Evolutionary conservation across 2,888 invertebrate genomes (phyloP).

Genomic region (Reticulitermes lucifugus): DNA sequence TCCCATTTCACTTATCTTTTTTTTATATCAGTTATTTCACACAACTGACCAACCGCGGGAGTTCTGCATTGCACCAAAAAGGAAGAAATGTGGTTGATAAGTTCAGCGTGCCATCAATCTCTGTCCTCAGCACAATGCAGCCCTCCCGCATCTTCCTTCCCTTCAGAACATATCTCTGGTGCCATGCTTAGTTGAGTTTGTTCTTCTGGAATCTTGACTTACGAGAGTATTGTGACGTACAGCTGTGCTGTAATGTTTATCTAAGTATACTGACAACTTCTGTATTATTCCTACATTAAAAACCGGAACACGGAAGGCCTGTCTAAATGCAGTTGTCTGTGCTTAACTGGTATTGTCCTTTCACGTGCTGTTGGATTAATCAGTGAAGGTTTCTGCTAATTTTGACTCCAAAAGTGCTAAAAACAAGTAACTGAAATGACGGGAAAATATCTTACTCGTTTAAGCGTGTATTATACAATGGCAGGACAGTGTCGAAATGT

Average conservation of each 20-base stretch:
- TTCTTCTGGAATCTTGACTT: neutral
- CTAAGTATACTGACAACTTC: neutral
- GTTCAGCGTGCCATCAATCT: neutral
- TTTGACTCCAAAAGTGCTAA: too few species aligned
- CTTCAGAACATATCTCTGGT: neutral
- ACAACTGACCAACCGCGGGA: slow-evolving; percentile 12
- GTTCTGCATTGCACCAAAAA: slow-evolving; percentile 14
- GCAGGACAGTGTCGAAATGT: too few species aligned
- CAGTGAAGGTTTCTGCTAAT: too few species aligned
- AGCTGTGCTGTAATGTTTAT: neutral
- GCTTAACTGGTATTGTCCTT: too few species aligned
- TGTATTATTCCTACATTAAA: too few species aligned
- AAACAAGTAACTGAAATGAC: too few species aligned
- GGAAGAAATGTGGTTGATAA: slow-evolving; percentile 4
- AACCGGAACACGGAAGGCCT: too few species aligned
- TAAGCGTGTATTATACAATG: too few species aligned
- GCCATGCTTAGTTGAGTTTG: neutral
- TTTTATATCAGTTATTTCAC: slow-evolving; percentile 13
- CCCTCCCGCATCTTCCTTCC: neutral
- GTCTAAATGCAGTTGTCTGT: too few species aligned
- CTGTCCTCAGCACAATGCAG: slow-evolving; percentile 5
- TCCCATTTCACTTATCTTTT: neutral
- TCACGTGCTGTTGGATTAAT: too few species aligned
- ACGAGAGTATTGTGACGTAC: neutral
- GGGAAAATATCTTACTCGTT: too few species aligned